Conservation (phyloP, 2,888 invertebrate genomes). For the Hypercompe scribonia region DNA sequence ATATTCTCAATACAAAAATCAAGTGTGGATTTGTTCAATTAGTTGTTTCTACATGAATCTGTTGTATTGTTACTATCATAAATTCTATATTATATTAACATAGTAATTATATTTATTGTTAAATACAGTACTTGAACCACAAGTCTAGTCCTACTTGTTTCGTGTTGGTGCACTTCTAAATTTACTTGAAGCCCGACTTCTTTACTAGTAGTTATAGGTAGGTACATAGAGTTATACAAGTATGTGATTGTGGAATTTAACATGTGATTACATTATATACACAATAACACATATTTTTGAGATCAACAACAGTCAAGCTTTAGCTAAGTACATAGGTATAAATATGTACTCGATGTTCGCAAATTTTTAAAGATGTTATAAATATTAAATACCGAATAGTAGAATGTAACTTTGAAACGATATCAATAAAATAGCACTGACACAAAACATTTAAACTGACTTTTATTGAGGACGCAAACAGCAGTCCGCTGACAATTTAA, state of each 20-base stretch:
- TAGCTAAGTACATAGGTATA: constrained; percentile 71
- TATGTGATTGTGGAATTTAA: constrained; percentile 80
- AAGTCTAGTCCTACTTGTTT: constrained; percentile 79
- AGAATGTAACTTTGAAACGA: constrained; percentile 38
- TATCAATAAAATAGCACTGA: constrained; percentile 32
- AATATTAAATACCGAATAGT: constrained; percentile 44
- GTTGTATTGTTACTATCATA: constrained; percentile 63
- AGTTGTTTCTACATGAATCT: constrained; percentile 58
- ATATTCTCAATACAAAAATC: not conserved
- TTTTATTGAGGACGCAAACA: constrained; percentile 41
- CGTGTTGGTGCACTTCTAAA: constrained; percentile 83
- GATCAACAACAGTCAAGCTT: constrained; percentile 85
- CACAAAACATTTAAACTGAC: constrained; percentile 39
- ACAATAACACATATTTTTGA: constrained; percentile 80
- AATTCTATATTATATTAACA: constrained; percentile 64
- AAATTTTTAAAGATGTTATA: constrained; percentile 48
- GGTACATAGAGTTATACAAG: constrained; percentile 68
- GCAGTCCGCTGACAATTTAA: constrained; percentile 53
- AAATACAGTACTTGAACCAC: constrained; percentile 78
- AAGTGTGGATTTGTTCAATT: not conserved
- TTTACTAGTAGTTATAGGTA: constrained; percentile 65
- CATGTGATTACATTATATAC: constrained; percentile 86
- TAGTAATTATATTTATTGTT: constrained; percentile 71
- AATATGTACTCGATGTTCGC: constrained; percentile 56
- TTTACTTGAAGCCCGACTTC: constrained; percentile 76